A percentile compares a stretch with the other conserved stretches of the same genome.
These are phyloP conservation scores for Drosophila ohnishii DNA, from an alignment of 1,140 invertebrate species.

Conservation along the genomic window DNA sequence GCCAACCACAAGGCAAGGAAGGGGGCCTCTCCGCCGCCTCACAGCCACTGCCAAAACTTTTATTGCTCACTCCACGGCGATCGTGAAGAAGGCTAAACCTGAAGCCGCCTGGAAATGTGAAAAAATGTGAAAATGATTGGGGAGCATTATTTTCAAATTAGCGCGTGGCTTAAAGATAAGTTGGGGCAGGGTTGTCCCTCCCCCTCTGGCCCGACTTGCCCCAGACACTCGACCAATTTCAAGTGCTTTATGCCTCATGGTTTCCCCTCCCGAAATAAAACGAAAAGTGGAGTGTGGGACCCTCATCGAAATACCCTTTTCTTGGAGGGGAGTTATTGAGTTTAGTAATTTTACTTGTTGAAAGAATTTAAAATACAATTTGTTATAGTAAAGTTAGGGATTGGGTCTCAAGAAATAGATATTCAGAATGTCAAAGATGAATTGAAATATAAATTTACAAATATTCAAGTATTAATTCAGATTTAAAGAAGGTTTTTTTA, in stretches of 20 bases:
- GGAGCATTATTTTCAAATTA: conserved; percentile 81
- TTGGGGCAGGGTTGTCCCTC: conserved; percentile 17
- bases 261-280: neutral
- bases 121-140: conserved; percentile 76
- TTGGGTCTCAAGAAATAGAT: no score
- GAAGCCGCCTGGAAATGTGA: conserved; percentile 23
- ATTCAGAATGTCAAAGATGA: no score
- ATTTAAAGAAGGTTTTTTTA: neutral
- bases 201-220: neutral
- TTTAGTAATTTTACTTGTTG: no score
- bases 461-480: no score
- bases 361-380: no score
- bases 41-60: conserved; percentile 15
- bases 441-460: no score
- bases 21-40: neutral
- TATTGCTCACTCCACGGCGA: conserved; percentile 45
- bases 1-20: conserved; percentile 21
- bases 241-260: conserved; percentile 34
- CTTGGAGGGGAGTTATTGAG: neutral
- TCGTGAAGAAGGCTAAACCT: conserved; percentile 25
- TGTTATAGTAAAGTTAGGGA: no score
- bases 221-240: conserved; percentile 10
- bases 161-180: conserved; percentile 65
- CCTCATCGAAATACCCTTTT: neutral
- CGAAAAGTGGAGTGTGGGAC: conserved; percentile 9